Conservation (phyloP, 2,888 invertebrate species). For the Himalopsyche anomala region DNA sequence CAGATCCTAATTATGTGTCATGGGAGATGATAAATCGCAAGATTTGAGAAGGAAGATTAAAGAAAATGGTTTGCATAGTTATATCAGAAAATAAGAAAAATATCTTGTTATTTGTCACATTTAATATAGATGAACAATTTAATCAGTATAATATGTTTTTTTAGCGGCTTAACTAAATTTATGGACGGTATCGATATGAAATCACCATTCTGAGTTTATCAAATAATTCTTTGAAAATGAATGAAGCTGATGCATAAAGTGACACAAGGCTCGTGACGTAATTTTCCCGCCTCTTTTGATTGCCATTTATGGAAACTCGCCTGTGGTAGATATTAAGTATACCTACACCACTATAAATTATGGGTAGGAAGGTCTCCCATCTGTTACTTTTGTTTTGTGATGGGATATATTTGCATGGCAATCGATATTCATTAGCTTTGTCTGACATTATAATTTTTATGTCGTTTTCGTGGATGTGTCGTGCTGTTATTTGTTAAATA, state of each 20-base stretch:
- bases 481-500: too few species aligned
- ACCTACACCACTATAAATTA: background rate
- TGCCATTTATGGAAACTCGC: slow-evolving; percentile 4
- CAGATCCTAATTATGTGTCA: too few species aligned
- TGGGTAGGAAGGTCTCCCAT: slow-evolving; percentile 26
- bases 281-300: slow-evolving; percentile 33
- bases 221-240: slow-evolving; percentile 5
- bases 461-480: too few species aligned
- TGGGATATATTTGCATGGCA: background rate
- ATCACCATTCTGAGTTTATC: slow-evolving; percentile 6
- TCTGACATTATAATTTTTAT: background rate
- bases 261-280: slow-evolving; percentile 26
- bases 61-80: too few species aligned
- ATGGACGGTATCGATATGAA: background rate
- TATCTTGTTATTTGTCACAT: too few species aligned
- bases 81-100: too few species aligned
- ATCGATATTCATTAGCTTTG: background rate
- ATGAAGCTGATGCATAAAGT: background rate
- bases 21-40: too few species aligned
- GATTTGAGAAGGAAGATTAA: too few species aligned
- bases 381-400: slow-evolving; percentile 22
- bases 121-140: too few species aligned
- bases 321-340: background rate
- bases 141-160: too few species aligned
- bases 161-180: background rate